These are phyloP conservation scores for Berghia stephanieae DNA, from an alignment of 1,140 invertebrate genomes.

Conservation along the genomic window DNA sequence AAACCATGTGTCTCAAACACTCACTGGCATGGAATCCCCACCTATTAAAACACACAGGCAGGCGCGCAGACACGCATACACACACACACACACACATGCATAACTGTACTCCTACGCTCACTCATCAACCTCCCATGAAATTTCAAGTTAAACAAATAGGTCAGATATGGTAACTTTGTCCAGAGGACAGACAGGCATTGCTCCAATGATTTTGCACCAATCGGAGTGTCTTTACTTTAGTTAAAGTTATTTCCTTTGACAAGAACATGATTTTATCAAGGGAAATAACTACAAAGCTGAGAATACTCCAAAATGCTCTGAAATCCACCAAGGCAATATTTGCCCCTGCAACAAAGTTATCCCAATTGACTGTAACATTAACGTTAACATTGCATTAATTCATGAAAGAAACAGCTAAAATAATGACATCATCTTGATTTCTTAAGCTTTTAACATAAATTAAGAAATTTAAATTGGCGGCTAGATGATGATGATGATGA, in stretches of 20 bases:
- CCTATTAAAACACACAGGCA: neutral
- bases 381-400: neutral
- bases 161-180: neutral
- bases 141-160: neutral
- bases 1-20: neutral
- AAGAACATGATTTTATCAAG: neutral
- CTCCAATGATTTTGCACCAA: neutral
- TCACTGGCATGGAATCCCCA: neutral
- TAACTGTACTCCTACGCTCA: too few species aligned
- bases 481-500: too few species aligned
- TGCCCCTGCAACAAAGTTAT: neutral
- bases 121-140: neutral
- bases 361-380: neutral
- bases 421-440: neutral
- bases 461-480: neutral
- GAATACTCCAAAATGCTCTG: neutral
- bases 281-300: neutral
- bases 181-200: neutral
- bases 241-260: neutral
- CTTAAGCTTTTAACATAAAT: neutral
- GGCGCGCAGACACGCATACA: neutral
- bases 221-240: neutral
- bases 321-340: neutral
- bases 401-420: too few species aligned
- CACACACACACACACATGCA: too few species aligned